phyloP scores from a whole-genome alignment of 2,888 invertebrate species.

The Seira musarum region DNA sequence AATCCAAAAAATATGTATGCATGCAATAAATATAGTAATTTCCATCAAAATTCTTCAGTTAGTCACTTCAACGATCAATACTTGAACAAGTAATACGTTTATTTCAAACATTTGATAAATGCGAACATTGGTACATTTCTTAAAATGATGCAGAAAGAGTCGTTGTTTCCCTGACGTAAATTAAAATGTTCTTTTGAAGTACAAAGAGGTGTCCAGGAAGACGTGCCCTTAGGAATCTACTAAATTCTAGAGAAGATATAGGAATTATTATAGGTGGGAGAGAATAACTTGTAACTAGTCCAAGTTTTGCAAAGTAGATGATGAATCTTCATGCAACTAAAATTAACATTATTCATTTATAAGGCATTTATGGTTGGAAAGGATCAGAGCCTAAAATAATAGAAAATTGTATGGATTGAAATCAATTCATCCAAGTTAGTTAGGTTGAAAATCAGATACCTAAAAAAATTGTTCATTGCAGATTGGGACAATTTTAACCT shows the following conservation, averaged over 20 bases:
- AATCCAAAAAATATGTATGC: too few species aligned
- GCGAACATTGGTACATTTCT: constrained; percentile 58
- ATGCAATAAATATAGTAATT: too few species aligned
- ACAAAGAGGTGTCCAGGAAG: constrained; percentile 33
- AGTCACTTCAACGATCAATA: neutral
- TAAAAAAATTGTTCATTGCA: too few species aligned
- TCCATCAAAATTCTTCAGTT: too few species aligned
- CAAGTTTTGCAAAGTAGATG: too few species aligned
- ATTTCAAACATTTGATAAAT: constrained; percentile 57
- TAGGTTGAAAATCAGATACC: too few species aligned
- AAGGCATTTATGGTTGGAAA: too few species aligned
- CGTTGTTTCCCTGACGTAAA: constrained; percentile 51
- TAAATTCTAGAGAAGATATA: constrained; percentile 2
- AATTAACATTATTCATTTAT: too few species aligned
- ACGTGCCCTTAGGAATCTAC: neutral
- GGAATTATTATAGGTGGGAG: neutral
- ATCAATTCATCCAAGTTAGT: too few species aligned
- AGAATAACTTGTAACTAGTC: neutral
- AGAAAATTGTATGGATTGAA: too few species aligned
- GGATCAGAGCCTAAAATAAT: too few species aligned
- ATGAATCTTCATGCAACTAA: too few species aligned
- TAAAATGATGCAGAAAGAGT: constrained; percentile 38
- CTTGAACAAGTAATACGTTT: constrained; percentile 46
- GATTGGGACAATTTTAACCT: constrained; percentile 28
- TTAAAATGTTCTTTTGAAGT: constrained; percentile 1